Percentiles rank a stretch among this genome's conserved stretches.
phyloP scores from a whole-genome alignment of 37 sponge, comb jelly and placozoan genomes.

The Spongilla lacustris region DNA sequence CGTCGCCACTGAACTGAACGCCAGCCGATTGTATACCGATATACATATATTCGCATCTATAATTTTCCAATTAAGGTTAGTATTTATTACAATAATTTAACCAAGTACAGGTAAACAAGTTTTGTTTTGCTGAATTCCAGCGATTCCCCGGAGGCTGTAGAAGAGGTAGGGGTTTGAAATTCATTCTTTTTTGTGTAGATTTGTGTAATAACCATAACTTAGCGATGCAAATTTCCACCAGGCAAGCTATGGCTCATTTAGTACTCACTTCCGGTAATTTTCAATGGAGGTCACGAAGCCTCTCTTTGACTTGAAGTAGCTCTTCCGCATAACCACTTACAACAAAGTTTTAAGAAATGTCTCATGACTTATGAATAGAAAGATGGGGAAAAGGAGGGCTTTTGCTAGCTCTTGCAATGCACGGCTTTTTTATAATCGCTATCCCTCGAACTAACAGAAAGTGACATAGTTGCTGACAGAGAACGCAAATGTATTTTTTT shows the following conservation, averaged over 20 bases:
- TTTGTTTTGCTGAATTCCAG: slow-evolving; percentile 1
- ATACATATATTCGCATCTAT: not conserved
- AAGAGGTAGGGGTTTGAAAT: not conserved
- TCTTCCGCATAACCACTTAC: not conserved
- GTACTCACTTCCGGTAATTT: not conserved
- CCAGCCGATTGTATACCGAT: not conserved
- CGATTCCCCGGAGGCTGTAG: not conserved
- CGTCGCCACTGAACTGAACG: not conserved
- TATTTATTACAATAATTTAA: not conserved
- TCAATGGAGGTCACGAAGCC: slow-evolving; percentile 1
- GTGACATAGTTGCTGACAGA: not conserved
- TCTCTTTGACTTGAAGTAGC: not conserved
- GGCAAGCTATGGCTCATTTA: not conserved
- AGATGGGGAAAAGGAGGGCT: not conserved
- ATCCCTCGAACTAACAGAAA: not conserved
- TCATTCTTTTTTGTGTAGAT: not conserved
- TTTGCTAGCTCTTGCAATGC: slow-evolving; percentile 1
- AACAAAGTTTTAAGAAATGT: not conserved
- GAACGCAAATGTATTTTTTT: not conserved
- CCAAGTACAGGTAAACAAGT: slow-evolving; percentile 1
- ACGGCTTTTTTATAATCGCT: not conserved
- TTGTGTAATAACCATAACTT: not conserved
- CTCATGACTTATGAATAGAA: not conserved
- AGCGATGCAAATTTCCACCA: not conserved
- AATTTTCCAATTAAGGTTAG: not conserved